A percentile compares a stretch with the other conserved stretches of the same genome.
Conservation (phyloP, 1,140 invertebrate species). For the Argopecten irradians region DNA sequence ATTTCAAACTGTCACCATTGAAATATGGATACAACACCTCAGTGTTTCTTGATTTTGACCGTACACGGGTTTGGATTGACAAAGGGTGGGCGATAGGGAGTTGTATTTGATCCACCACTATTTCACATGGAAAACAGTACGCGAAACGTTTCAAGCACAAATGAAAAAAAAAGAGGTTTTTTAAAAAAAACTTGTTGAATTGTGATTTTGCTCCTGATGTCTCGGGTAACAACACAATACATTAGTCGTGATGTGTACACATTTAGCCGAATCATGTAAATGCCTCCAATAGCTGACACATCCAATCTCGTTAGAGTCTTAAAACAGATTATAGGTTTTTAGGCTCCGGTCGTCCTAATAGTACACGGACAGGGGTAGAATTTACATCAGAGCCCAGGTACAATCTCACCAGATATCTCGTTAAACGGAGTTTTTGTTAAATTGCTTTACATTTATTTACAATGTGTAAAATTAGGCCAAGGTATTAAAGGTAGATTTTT, state of each 20-base stretch:
- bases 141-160: neutral
- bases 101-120: too few relatives aligned
- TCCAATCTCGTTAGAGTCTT: neutral
- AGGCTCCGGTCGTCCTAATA: neutral
- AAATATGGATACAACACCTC: neutral
- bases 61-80: neutral
- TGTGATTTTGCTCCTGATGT: neutral
- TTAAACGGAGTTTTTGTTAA: neutral
- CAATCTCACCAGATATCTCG: neutral
- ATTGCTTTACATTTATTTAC: slow-evolving; percentile 2
- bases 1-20: neutral
- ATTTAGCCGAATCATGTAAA: neutral
- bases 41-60: neutral
- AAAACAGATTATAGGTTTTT: neutral
- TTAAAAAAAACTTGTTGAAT: neutral
- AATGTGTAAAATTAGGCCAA: neutral
- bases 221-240: neutral
- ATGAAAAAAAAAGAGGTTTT: neutral
- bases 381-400: neutral
- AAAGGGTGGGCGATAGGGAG: neutral
- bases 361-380: neutral
- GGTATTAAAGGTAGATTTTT: neutral
- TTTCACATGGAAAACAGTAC: neutral
- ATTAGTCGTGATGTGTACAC: neutral
- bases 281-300: neutral